Base-by-base conservation (phyloP, 2,113 vertebrate species). In the Cercocebus atys region DNA sequence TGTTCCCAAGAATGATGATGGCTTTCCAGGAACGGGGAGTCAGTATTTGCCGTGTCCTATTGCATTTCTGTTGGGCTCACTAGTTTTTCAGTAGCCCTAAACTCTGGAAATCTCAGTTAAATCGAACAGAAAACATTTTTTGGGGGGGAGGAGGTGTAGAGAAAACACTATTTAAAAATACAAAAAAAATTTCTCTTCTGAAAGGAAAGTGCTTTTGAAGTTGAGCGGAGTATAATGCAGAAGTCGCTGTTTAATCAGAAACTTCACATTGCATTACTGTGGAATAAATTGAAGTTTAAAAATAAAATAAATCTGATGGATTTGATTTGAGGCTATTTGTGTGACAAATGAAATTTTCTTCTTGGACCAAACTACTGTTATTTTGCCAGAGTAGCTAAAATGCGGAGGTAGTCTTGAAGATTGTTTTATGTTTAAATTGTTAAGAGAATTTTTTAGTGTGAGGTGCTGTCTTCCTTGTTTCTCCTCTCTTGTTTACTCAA, bases 391-490 rank as follows among this genome's bases (percentile, higher is more conserved):
- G 76, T 89, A 17, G 88, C 35, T 93, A 57, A 94, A 95, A 30
- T 61, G 30, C 59, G 97, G 86, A 64, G 72, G 35, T 80, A 83
- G n/a, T 84, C 43, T 97, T 97, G 97, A 93, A 38, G 75, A 97
- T 96, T 97, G 94, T 97, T 98, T 96, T 85, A 97, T 95, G 93
- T 96, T 22, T 91, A 97, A 98, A 97, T 97, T 97, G 95, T 83
- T 93, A 66, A 50, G 47, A 64, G 27, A 64, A 45, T 68, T 76
- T 88, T 72, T 97, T 55, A 86, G 93, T 47, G 83, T 82, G 97
- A 98, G 94, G 76, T 78, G 35, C 35, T 83, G 47, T n/a, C 40
- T 91, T 91, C 22, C 32, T 52, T 1, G 16, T 43, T 10, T 52
- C 35, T 18, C 13, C 64, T 27, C 32, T 61, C 90, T 47, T 81